Evolutionary conservation across 2,113 vertebrate species (phyloP).

Genomic region (Pachyramphus minor): DNA sequence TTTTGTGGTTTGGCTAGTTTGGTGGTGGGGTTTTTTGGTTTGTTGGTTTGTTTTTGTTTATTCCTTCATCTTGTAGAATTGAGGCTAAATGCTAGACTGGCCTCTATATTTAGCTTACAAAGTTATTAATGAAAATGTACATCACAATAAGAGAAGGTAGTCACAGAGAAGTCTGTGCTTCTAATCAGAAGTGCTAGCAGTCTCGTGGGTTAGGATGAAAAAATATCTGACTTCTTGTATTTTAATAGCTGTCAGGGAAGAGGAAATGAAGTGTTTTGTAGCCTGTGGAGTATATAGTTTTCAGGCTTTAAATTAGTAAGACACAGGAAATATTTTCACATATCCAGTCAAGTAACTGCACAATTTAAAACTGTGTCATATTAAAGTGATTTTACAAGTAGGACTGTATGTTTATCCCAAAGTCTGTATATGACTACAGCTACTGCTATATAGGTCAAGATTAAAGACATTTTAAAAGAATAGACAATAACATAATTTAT

Average conservation of each 20-base stretch:
- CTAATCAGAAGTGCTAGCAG: neutral
- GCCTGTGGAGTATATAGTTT: neutral
- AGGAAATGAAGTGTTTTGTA: neutral
- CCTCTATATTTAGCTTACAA: neutral
- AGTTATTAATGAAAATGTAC: neutral
- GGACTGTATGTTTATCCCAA: neutral
- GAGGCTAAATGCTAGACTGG: neutral
- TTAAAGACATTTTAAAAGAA: neutral
- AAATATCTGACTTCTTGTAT: neutral
- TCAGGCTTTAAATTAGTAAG: neutral
- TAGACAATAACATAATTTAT: neutral
- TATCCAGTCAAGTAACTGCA: neutral
- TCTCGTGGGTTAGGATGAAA: neutral
- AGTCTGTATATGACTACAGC: neutral
- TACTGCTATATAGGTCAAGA: neutral
- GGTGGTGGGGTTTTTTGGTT: rapidly evolving
- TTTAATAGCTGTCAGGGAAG: neutral
- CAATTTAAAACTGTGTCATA: neutral
- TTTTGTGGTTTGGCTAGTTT: neutral
- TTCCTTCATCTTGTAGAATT: neutral
- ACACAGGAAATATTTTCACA: neutral
- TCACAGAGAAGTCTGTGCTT: neutral
- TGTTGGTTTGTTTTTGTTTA: neutral
- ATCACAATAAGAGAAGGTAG: neutral
- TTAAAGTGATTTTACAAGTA: neutral